Evolutionary conservation across 2,888 invertebrate genomes (phyloP), one percentile per base, ranked within the genome.

Genomic region (Chalcis sispes): DNA sequence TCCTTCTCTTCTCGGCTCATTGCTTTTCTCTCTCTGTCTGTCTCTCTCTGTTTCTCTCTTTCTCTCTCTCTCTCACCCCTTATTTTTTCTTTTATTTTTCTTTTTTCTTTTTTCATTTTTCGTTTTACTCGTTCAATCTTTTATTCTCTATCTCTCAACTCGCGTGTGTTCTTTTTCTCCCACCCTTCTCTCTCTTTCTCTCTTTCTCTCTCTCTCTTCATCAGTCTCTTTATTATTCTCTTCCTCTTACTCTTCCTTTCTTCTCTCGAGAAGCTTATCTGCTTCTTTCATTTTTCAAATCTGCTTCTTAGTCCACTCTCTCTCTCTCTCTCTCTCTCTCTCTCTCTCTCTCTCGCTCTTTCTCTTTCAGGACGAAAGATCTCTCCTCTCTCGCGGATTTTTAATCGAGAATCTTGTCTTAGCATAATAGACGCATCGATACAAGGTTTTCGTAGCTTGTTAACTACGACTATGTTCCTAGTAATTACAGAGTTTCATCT

Each of bases 351-450:
- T n/a, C n/a, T n/a, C n/a, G n/a, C n/a, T n/a, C 23, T 77, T 56
- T 10, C 65, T 72, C 36, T 40, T 25, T 52, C 61, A n/a, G n/a
- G n/a, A n/a, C n/a, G n/a, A n/a, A n/a, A n/a, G n/a, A n/a, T 42
- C 66, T 75, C 73, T 23, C 52, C 48, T 29, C 58, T 69, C 78
- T 75, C 76, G 67, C 75, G 79, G 66, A 79, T 80, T 81, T 79
- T 79, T 79, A 80, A 79, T 79, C 79, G 79, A 79, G 65, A 72
- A 75, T 77, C 77, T 72, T 10, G 36, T 76, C 75, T 77, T 54
- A 36, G 75, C 75, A 79, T 79, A 78, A 80, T 79, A 71, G 75
- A 77, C 73, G 79, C 76, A 76, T 74, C 79, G 75, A 77, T 80
- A 77, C 77, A 62, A 61, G 56, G 76, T 67, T n/a, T n/a, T n/a